Conservation (phyloP, 2,113 vertebrate species). For the Epinephelus cyanopodus region DNA sequence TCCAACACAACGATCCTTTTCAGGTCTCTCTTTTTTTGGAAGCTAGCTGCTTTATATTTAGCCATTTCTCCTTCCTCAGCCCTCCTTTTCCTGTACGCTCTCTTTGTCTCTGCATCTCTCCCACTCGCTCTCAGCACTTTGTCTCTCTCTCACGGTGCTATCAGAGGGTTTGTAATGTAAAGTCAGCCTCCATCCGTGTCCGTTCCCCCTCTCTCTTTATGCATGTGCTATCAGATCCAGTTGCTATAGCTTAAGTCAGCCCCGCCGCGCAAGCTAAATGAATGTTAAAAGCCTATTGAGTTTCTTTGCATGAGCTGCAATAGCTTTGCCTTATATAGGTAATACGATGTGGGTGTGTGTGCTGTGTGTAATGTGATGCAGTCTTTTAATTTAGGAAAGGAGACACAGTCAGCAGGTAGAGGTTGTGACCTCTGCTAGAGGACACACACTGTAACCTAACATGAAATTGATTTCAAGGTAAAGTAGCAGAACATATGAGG, state of each 20-base stretch:
- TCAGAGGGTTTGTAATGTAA: slow-evolving; percentile 24
- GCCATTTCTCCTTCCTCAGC: slow-evolving; percentile 5
- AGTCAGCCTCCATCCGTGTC: slow-evolving; percentile 50
- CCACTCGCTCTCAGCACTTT: slow-evolving; percentile 10
- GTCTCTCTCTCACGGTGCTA: background rate
- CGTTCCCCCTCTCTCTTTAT: background rate
- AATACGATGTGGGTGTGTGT: slow-evolving; percentile 69
- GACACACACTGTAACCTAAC: slow-evolving; percentile 58
- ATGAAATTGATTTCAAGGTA: slow-evolving; percentile 72
- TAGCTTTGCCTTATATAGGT: slow-evolving; percentile 65
- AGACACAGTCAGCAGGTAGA: slow-evolving; percentile 79
- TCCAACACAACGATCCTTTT: slow-evolving; percentile 16
- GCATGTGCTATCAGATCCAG: slow-evolving; percentile 62
- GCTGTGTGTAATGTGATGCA: slow-evolving; percentile 74
- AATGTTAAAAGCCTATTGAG: slow-evolving; percentile 81
- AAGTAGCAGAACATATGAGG: slow-evolving; percentile 40
- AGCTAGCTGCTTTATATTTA: slow-evolving; percentile 53
- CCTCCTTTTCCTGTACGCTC: background rate
- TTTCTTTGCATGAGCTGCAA: slow-evolving; percentile 66
- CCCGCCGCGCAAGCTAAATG: slow-evolving; percentile 61
- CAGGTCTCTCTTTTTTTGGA: slow-evolving; percentile 18
- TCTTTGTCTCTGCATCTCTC: slow-evolving; percentile 23
- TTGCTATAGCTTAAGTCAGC: slow-evolving; percentile 57
- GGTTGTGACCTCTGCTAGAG: slow-evolving; percentile 72
- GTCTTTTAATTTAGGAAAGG: slow-evolving; percentile 78